Evolutionary conservation across 2,113 vertebrate species (phyloP), one percentile per base, ranked within the genome.

Genomic region (Cynoglossus semilaevis): DNA sequence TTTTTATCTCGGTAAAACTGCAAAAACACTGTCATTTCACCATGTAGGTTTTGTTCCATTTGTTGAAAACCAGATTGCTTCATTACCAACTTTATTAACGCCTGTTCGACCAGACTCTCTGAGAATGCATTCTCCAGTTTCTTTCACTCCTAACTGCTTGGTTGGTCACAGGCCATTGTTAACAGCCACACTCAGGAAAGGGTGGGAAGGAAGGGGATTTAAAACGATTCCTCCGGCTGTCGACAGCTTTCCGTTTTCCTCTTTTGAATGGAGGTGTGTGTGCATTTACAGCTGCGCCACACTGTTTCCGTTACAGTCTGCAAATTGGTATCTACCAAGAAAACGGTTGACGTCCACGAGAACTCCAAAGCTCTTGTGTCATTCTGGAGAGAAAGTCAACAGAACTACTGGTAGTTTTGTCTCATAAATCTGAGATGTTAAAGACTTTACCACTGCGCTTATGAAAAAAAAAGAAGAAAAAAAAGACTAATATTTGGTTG

Each of bases 121-220:
- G 22, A 29, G 34, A 17, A 57, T 48, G 48, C 76, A 59, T 62
- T 76, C 67, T 53, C 47, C 19, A 47, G 69, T 50, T 59, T 17
- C 51, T 35, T 22, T 41, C 42, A 41, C 15, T 72, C 60, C 55
- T 58, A n/a, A n/a, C 34, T 75, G 46, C 57, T 73, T 9, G 29
- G 54, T 62, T 40, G 66, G 70, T 68, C 51, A 43, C 16, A 48
- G 58, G 64, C 73, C 65, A 88, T 89, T 90, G 88, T 91, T 84
- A 37, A 43, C 70, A 80, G 66, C 88, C 82, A 90, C 90, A 91
- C 91, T 80, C 88, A 92, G 91, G 91, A 92, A 91, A 89, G 89
- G 91, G 90, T 88, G 88, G 85, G 86, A 65, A 70, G 63, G 44
- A 63, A 69, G 64, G 43, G 60, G 67, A 59, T 76, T 76, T 84